Base-by-base conservation (phyloP, 2,113 vertebrate species). In the Lontra canadensis region DNA sequence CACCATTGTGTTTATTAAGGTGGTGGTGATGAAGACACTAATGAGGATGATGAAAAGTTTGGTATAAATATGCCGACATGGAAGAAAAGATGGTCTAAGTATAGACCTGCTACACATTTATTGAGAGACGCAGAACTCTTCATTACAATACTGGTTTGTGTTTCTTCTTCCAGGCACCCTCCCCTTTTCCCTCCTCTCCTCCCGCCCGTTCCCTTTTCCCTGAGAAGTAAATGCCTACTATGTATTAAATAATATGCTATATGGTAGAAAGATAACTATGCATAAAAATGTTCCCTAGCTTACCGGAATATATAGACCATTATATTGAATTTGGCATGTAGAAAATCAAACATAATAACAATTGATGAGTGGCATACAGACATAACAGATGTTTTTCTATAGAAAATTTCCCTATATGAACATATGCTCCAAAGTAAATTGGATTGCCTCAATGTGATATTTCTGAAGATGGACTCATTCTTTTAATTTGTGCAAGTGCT, bases 401-500 rank as follows among this genome's bases (percentile, higher is more conserved):
- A 76, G 39, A 95, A 90, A 88, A 3, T 74, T 36, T 91, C 26
- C 36, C 39, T 74, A 69, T 76, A 80, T 61, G 65, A 94, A 57
- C 9, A 93, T 61, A 69, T 47, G 8, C 36, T 88, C 61, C 73
- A 44, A 71, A 81, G n/a, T 63, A 69, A 88, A 59, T 42, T 83
- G 52, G 34, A 93, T n/a, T 93, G 34, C n/a, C 39, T 93, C 71
- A 44, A 14, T 42, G 7, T 74, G 39, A 91, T 79, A 8, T 74
- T 82, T 69, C n/a, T 86, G 74, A 95, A 79, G 42, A 92, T 36
- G n/a, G 47, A 26, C 9, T 42, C 71, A 79, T 76, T 79, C n/a
- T 93, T 94, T 88, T 63, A 91, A 81, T 61, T 73, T 95, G 47
- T 94, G 21, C 23, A 85, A 97, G 59, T 93, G 9, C 52, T 82